Percentiles rank a stretch among this genome's conserved stretches.
phyloP scores from a whole-genome alignment of 2,888 invertebrate species.

The Heliconius sara region DNA sequence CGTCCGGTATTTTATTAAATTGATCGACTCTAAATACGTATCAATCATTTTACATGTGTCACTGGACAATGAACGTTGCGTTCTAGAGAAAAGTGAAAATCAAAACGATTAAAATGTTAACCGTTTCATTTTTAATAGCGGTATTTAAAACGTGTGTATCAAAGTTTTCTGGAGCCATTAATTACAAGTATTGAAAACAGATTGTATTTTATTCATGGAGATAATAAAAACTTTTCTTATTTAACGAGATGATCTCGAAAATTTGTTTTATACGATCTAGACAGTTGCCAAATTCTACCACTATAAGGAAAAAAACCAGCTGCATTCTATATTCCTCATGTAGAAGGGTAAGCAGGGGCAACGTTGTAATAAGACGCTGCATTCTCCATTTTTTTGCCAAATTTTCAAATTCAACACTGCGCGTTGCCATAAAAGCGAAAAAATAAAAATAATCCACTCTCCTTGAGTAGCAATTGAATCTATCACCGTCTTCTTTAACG shows the following conservation, averaged over 20 bases:
- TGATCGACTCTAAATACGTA: conserved; percentile 19
- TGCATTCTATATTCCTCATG: neutral
- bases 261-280: too few relatives aligned
- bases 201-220: neutral
- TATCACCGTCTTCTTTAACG: too few relatives aligned
- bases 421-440: neutral
- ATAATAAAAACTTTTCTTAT: neutral
- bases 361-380: neutral
- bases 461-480: too few relatives aligned
- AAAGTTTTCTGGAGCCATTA: neutral
- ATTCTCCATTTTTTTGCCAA: neutral
- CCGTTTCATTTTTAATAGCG: conserved; percentile 21
- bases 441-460: neutral
- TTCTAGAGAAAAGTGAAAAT: conserved; percentile 26
- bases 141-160: conserved; percentile 6
- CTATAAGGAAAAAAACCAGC: too few relatives aligned
- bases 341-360: neutral
- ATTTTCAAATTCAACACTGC: neutral
- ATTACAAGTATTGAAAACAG: neutral
- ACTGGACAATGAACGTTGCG: conserved; percentile 1
- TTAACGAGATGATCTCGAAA: too few relatives aligned
- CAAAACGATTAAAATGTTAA: conserved; percentile 5
- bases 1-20: conserved; percentile 29
- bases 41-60: conserved; percentile 23
- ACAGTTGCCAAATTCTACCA: too few relatives aligned